These are phyloP conservation scores for Glaucidium brasilianum DNA, from an alignment of 2,113 vertebrate genomes.

Conservation along the genomic window DNA sequence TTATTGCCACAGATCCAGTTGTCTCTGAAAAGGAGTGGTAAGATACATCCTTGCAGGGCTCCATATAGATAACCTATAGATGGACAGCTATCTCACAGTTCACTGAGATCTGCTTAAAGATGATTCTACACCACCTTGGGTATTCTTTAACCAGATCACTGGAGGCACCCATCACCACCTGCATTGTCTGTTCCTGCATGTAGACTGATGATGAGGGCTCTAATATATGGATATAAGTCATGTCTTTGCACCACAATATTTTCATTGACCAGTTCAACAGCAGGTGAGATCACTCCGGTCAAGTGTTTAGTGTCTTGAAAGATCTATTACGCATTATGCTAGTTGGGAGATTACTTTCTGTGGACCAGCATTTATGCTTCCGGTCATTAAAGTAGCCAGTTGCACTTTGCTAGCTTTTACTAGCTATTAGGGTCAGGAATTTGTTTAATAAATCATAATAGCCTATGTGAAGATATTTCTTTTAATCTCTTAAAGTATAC, in stretches of 20 bases:
- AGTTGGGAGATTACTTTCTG: constrained; percentile 52
- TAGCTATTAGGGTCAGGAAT: constrained; percentile 62
- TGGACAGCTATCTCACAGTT: not conserved
- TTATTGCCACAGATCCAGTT: not conserved
- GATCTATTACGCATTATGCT: constrained; percentile 40
- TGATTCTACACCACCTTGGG: not conserved
- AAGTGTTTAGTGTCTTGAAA: constrained; percentile 27
- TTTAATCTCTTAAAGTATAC: constrained; percentile 30
- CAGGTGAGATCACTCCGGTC: constrained; percentile 38
- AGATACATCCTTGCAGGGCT: not conserved
- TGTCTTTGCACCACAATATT: not conserved
- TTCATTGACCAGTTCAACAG: not conserved
- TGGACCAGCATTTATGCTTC: constrained; percentile 59
- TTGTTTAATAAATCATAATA: constrained; percentile 65
- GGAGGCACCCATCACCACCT: not conserved
- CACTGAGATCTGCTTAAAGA: not conserved
- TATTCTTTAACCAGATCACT: not conserved
- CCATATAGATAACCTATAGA: not conserved
- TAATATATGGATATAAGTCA: not conserved
- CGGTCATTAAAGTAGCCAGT: constrained; percentile 60
- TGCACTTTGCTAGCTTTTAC: constrained; percentile 68
- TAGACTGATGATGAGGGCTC: not conserved
- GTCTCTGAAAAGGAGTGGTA: not conserved
- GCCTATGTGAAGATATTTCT: constrained; percentile 43
- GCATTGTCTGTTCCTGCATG: not conserved